Evolutionary conservation across 2,797 vertebrate genomes (phyloP).

Genomic region (Centropyge bicolor): DNA sequence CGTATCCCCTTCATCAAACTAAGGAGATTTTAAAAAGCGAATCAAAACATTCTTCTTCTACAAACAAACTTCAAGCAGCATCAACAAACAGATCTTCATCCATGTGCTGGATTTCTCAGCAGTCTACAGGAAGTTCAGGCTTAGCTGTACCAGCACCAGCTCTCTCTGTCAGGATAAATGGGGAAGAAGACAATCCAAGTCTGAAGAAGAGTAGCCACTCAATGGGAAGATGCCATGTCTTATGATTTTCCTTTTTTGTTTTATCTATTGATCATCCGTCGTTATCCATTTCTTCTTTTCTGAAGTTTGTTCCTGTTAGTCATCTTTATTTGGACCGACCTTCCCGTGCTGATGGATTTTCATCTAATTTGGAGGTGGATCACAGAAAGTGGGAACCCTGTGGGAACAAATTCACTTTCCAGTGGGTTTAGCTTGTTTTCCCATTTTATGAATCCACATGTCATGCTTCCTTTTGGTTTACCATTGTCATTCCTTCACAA

Average conservation of each 20-base stretch:
- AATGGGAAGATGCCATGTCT: slow-evolving; percentile 86
- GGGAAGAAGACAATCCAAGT: slow-evolving; percentile 82
- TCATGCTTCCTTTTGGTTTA: slow-evolving; percentile 70
- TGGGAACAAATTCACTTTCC: slow-evolving; percentile 68
- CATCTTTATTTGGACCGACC: slow-evolving; percentile 79
- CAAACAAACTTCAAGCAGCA: slow-evolving; percentile 79
- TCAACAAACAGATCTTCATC: slow-evolving; percentile 80
- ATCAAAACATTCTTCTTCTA: slow-evolving; percentile 73
- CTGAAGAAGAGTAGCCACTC: slow-evolving; percentile 84
- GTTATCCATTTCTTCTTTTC: slow-evolving; percentile 79
- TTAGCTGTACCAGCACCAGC: slow-evolving; percentile 75
- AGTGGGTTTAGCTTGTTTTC: slow-evolving; percentile 68
- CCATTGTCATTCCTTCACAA: slow-evolving; percentile 71
- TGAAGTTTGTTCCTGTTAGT: slow-evolving; percentile 72
- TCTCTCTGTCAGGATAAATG: slow-evolving; percentile 75
- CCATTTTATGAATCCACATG: slow-evolving; percentile 73
- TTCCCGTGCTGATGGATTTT: slow-evolving; percentile 74
- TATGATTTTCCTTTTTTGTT: slow-evolving; percentile 79
- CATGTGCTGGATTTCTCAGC: slow-evolving; percentile 76
- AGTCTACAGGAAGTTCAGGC: slow-evolving; percentile 79
- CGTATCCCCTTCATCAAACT: slow-evolving; percentile 71
- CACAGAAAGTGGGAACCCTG: slow-evolving; percentile 69
- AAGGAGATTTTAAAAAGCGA: slow-evolving; percentile 71
- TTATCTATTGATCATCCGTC: slow-evolving; percentile 74
- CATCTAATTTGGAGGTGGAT: slow-evolving; percentile 75